These are phyloP conservation scores for Centropristis striata DNA, from an alignment of 2,113 vertebrate species.

Conservation along the genomic window DNA sequence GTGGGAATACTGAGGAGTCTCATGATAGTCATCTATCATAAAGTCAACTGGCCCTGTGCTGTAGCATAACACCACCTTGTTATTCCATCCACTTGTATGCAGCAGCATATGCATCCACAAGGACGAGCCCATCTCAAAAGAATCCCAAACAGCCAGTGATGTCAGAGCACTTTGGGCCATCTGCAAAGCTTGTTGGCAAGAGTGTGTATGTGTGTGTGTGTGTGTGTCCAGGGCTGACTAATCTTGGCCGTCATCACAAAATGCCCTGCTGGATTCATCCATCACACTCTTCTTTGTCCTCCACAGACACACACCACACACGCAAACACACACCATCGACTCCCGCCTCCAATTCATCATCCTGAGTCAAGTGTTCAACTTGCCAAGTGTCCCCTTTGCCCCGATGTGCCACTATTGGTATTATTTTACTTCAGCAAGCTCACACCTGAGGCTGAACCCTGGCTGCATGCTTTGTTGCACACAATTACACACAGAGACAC, in stretches of 20 bases:
- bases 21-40: constrained; percentile 40
- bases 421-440: constrained; percentile 10
- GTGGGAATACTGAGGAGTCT: constrained; percentile 19
- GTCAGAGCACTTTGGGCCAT: constrained; percentile 38
- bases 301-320: constrained; percentile 33
- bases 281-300: constrained; percentile 65
- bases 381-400: constrained; percentile 35
- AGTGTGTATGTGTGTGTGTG: constrained; percentile 13
- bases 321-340: constrained; percentile 10
- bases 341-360: constrained; percentile 58
- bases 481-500: neutral
- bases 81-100: neutral
- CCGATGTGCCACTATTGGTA: constrained; percentile 8
- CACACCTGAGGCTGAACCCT: constrained; percentile 31
- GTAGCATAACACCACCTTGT: constrained; percentile 21
- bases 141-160: constrained; percentile 33
- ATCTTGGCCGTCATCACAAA: constrained; percentile 44
- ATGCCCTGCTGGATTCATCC: constrained; percentile 49
- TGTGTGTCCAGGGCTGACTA: constrained; percentile 37
- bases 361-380: constrained; percentile 42
- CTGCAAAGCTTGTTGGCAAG: constrained; percentile 34
- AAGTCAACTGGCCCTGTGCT: constrained; percentile 19
- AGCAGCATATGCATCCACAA: constrained; percentile 32
- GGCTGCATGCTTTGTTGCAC: constrained; percentile 9
- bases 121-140: constrained; percentile 40